Conservation (phyloP, 2,888 invertebrate species). For the Hedychridium roseum region DNA sequence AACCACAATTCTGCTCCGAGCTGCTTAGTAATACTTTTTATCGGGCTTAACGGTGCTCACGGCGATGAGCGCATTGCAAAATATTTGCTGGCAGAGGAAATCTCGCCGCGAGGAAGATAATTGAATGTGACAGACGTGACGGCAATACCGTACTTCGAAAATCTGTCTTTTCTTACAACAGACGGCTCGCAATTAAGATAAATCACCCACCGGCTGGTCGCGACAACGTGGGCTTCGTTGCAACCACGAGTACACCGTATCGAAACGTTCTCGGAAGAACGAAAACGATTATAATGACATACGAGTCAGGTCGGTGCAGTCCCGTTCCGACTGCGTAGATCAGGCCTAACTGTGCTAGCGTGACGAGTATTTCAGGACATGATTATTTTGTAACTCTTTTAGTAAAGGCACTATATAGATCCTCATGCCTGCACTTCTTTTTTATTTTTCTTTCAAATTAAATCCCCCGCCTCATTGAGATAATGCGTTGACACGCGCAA, state of each 20-base stretch:
- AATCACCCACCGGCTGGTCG: constrained; percentile 3
- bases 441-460: too few species aligned
- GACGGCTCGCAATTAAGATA: constrained; percentile 5
- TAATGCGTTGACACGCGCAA: too few species aligned
- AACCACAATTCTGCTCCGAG: neutral
- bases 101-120: too few species aligned
- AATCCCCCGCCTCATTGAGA: too few species aligned
- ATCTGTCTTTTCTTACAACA: too few species aligned
- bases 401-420: too few species aligned
- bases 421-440: too few species aligned
- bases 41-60: neutral
- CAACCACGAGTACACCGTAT: constrained; percentile 14
- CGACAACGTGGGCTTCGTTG: constrained; percentile 17
- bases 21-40: neutral
- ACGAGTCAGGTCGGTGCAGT: constrained; percentile 8
- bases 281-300: constrained; percentile 15
- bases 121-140: too few species aligned
- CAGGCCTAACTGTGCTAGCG: constrained; percentile 12
- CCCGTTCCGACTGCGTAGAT: constrained; percentile 6
- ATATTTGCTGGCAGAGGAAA: neutral
- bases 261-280: constrained; percentile 15
- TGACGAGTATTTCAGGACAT: constrained; percentile 27
- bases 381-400: too few species aligned
- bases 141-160: too few species aligned
- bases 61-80: neutral